Percentiles rank a stretch among this genome's conserved stretches.
phyloP scores from a whole-genome alignment of 2,113 vertebrate species.

The Leuciscus idus region DNA sequence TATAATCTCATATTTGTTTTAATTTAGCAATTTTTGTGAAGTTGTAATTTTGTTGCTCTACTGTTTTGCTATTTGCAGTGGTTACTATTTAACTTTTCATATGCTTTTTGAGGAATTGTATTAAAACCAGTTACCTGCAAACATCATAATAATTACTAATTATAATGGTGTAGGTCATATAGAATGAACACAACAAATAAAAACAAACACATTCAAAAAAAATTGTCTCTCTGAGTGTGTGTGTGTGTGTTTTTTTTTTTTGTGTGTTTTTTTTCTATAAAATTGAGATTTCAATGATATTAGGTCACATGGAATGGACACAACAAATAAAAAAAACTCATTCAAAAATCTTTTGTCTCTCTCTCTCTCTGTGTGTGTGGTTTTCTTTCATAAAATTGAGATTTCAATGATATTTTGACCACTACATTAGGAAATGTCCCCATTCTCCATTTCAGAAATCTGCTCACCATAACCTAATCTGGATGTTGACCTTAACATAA shows the following conservation, averaged over 20 bases:
- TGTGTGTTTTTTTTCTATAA: too few species aligned
- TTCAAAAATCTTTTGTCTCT: not conserved
- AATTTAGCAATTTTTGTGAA: not conserved
- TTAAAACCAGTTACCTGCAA: not conserved
- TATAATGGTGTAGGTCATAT: not conserved
- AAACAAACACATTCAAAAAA: not conserved
- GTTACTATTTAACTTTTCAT: not conserved
- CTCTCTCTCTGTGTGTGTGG: too few species aligned
- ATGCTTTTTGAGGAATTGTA: not conserved
- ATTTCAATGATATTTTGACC: too few species aligned
- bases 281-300: too few species aligned
- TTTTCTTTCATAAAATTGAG: too few species aligned
- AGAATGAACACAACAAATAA: not conserved
- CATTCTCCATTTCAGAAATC: too few species aligned
- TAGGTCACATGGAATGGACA: not conserved
- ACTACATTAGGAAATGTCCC: too few species aligned
- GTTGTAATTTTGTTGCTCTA: not conserved
- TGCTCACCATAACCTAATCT: too few species aligned
- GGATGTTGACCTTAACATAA: too few species aligned
- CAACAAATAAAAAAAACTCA: not conserved
- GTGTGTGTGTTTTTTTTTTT: too few species aligned
- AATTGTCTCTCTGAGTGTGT: too few species aligned
- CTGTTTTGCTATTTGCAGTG: not conserved
- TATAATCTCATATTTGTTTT: not conserved
- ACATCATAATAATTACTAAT: not conserved